phyloP scores from a whole-genome alignment of 2,797 vertebrate species.

The Sylvilagus floridanus region DNA sequence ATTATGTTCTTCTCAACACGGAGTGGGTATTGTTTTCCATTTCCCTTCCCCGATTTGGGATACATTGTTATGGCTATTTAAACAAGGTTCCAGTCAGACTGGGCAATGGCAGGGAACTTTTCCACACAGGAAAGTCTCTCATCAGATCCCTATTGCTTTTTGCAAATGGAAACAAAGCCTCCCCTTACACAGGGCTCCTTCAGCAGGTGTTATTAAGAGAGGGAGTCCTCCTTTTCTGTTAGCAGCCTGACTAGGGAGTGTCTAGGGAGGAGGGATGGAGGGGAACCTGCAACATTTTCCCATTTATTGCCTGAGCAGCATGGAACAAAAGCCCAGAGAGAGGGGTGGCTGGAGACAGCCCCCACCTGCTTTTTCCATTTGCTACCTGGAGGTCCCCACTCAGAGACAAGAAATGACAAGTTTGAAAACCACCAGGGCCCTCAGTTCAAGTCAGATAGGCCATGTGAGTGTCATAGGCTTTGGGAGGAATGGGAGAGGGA shows the following conservation, averaged over 20 bases:
- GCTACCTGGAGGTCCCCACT: conserved; percentile 25
- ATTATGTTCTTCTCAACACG: conserved; percentile 46
- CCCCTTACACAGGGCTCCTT: background rate
- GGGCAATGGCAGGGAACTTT: conserved; percentile 64
- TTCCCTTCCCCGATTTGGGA: conserved; percentile 61
- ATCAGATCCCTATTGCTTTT: conserved; percentile 57
- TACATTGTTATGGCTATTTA: conserved; percentile 61
- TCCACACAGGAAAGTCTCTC: conserved; percentile 60
- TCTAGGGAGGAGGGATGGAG: background rate
- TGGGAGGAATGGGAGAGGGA: background rate
- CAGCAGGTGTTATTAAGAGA: conserved; percentile 53
- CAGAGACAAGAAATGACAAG: background rate
- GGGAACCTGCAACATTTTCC: accelerated
- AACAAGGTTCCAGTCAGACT: conserved; percentile 62
- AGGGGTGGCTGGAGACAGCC: background rate
- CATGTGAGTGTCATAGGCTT: background rate
- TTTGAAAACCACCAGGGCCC: conserved; percentile 28
- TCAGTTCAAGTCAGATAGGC: background rate
- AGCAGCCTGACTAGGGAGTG: background rate
- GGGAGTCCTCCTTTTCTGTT: conserved; percentile 35
- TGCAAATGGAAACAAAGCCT: conserved; percentile 62
- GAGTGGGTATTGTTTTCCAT: conserved; percentile 63
- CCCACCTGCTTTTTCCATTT: conserved; percentile 37
- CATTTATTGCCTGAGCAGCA: background rate
- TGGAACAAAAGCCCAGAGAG: background rate